Evolutionary conservation across 2,797 vertebrate species (phyloP).

Genomic region (Masticophis lateralis): DNA sequence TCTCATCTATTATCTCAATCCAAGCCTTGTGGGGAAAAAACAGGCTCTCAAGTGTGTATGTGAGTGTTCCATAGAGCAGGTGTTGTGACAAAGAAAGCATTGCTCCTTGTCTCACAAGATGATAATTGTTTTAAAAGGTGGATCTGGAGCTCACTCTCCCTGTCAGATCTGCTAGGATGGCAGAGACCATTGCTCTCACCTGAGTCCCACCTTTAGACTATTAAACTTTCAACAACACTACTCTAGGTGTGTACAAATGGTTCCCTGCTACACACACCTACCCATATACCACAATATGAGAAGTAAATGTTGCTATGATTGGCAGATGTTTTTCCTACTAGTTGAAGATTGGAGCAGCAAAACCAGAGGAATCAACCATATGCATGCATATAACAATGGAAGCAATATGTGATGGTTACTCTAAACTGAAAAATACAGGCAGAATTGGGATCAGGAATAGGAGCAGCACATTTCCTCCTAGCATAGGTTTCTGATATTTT

Average conservation of each 20-base stretch:
- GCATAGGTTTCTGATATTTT: neutral
- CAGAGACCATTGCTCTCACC: neutral
- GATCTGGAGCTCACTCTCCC: neutral
- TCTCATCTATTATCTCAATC: neutral
- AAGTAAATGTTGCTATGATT: neutral
- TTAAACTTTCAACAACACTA: neutral
- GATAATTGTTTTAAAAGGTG: neutral
- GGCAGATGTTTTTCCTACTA: neutral
- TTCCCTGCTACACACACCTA: neutral
- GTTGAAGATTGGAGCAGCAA: neutral
- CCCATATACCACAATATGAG: neutral
- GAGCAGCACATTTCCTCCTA: neutral
- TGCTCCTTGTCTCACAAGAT: neutral
- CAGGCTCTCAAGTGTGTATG: neutral
- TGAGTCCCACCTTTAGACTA: neutral
- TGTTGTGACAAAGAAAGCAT: neutral
- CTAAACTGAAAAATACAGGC: neutral
- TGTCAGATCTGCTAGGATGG: neutral
- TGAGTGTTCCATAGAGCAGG: neutral
- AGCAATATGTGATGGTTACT: neutral
- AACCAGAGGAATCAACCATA: neutral
- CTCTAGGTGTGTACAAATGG: neutral
- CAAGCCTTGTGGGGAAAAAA: neutral
- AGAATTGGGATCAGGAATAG: neutral
- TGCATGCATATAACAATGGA: neutral